A percentile compares a stretch with the other conserved stretches of the same genome.
These are phyloP conservation scores for Poeciliopsis retropinna DNA, from an alignment of 2,113 vertebrate species.

Conservation along the genomic window DNA sequence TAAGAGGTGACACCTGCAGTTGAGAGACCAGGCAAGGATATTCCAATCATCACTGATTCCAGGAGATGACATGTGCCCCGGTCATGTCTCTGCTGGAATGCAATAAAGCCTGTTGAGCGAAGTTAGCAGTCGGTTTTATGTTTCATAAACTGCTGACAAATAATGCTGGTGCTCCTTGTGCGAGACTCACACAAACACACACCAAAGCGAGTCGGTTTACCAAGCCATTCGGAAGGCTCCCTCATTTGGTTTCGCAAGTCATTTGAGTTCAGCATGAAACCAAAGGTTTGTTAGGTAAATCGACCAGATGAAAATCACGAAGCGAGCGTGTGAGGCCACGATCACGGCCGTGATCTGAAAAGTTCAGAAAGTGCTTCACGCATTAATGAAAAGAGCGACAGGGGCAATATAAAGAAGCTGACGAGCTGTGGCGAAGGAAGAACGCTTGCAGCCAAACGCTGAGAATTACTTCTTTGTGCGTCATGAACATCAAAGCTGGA, in stretches of 20 bases:
- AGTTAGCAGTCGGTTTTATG: slow-evolving; percentile 23
- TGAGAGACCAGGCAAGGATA: slow-evolving; percentile 24
- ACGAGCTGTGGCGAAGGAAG: not conserved
- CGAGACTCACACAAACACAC: not conserved
- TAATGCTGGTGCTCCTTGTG: slow-evolving; percentile 3
- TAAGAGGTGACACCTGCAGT: slow-evolving; percentile 26
- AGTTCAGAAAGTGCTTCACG: no score
- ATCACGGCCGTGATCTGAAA: not conserved
- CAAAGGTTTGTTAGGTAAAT: not conserved
- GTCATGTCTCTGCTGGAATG: slow-evolving; percentile 54
- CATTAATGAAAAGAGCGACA: not conserved
- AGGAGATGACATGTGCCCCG: slow-evolving; percentile 37
- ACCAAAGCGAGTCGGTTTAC: not conserved
- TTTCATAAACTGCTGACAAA: slow-evolving; percentile 31
- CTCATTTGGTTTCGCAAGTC: not conserved
- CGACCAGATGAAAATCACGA: not conserved
- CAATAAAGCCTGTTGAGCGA: slow-evolving; percentile 44
- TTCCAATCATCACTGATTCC: slow-evolving; percentile 56
- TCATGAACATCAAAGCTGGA: slow-evolving; percentile 9
- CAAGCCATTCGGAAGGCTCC: not conserved
- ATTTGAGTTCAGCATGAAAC: not conserved
- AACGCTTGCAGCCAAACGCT: not conserved
- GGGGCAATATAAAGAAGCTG: not conserved
- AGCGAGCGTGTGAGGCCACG: not conserved
- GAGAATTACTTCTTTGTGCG: slow-evolving; percentile 8